phyloP scores from a whole-genome alignment of 1,140 invertebrate species.

The Tetraneura akinire region DNA sequence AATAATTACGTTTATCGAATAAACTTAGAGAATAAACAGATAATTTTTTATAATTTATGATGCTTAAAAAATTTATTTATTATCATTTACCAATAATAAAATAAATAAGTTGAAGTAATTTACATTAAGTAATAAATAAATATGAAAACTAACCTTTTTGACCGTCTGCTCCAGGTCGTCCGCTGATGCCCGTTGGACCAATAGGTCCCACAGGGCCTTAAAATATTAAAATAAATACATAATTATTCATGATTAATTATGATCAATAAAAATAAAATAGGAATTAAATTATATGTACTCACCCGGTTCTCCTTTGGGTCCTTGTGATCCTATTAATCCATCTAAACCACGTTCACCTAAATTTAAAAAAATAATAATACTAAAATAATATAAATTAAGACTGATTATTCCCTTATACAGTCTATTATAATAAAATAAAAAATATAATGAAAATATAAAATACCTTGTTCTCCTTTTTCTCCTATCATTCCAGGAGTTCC shows the following conservation, averaged over 20 bases:
- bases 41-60: not conserved
- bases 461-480: conserved; percentile 69
- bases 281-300: not conserved
- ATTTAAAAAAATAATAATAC: not conserved
- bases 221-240: not conserved
- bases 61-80: not conserved
- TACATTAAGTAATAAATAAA: too few species aligned
- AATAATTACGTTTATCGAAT: not conserved
- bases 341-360: conserved; percentile 61
- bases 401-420: too few species aligned
- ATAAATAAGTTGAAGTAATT: too few species aligned
- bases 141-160: conserved; percentile 63
- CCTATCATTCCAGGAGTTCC: conserved; percentile 66
- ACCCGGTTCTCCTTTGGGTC: conserved; percentile 67
- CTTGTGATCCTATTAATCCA: conserved; percentile 69
- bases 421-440: too few species aligned
- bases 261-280: too few species aligned
- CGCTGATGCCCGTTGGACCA: conserved; percentile 61
- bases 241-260: not conserved
- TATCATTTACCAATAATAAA: too few species aligned
- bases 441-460: conserved; percentile 31
- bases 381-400: not conserved
- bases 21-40: too few species aligned
- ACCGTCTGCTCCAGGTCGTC: conserved; percentile 64
- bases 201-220: conserved; percentile 61